Conservation (phyloP, 2,113 vertebrate species). For the Rhizomys pruinosus region DNA sequence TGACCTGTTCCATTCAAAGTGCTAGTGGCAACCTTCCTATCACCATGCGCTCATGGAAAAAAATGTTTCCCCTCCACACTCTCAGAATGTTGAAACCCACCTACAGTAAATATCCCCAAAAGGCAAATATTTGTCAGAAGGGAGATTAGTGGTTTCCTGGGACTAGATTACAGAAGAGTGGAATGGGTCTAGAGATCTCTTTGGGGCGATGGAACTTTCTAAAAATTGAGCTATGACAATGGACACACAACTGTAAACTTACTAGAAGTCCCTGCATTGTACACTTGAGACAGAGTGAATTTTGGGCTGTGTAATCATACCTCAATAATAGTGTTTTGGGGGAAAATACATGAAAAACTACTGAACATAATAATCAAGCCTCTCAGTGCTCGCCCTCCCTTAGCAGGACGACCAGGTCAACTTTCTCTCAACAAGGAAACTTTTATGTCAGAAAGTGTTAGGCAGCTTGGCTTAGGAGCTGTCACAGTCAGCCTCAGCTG, state of each 20-base stretch:
- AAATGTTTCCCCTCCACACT: neutral
- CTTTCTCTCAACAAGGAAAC: neutral
- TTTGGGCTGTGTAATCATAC: neutral
- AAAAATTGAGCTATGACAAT: neutral
- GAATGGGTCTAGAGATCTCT: neutral
- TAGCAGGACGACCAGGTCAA: neutral
- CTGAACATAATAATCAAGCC: neutral
- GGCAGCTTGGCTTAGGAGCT: neutral
- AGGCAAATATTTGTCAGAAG: conserved; percentile 26
- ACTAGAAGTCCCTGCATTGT: conserved; percentile 15
- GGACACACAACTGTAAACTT: neutral
- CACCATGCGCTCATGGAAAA: neutral
- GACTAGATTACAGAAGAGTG: neutral
- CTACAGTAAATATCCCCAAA: conserved; percentile 3
- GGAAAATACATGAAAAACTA: neutral
- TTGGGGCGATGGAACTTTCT: neutral
- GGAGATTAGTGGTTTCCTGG: neutral
- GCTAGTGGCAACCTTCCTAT: neutral
- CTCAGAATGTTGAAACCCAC: conserved; percentile 16
- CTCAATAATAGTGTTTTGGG: neutral
- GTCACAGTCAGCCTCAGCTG: no score
- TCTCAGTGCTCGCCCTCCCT: neutral
- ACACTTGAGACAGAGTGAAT: neutral
- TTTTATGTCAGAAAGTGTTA: neutral
- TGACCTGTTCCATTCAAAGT: neutral